Conservation (phyloP, 2,888 invertebrate species). For the Melipona bicolor region DNA sequence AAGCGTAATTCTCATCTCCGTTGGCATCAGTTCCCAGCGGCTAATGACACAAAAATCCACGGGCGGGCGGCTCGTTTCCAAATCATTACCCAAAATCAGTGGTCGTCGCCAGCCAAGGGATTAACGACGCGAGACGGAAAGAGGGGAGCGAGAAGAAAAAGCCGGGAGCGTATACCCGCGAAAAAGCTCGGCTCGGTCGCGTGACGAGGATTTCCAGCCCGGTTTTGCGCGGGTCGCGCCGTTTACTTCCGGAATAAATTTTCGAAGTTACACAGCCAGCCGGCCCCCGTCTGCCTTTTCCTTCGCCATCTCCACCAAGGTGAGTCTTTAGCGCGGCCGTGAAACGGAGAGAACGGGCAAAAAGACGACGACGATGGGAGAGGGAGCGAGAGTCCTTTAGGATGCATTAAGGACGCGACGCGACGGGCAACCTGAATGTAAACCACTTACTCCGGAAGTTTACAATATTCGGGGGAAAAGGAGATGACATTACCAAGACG, state of each 20-base stretch:
- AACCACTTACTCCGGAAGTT: background rate
- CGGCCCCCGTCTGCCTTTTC: slow-evolving; percentile 3
- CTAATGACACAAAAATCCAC: slow-evolving; percentile 39
- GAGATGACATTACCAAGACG: background rate
- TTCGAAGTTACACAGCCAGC: slow-evolving; percentile 45
- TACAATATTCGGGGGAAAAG: background rate
- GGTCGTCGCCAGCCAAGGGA: slow-evolving; percentile 13
- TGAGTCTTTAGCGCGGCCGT: slow-evolving; percentile 32
- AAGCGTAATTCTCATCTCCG: background rate
- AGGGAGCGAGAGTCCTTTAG: background rate
- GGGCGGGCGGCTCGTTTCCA: slow-evolving; percentile 39
- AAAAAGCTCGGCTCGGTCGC: slow-evolving; percentile 20
- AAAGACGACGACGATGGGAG: background rate
- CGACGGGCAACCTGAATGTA: background rate
- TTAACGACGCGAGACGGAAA: slow-evolving; percentile 44
- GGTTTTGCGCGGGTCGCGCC: slow-evolving; percentile 35
- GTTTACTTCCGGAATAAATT: slow-evolving; percentile 59
- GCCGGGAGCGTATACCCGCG: background rate
- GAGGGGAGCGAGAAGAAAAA: background rate
- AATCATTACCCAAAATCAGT: slow-evolving; percentile 55
- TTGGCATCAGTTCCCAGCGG: background rate
- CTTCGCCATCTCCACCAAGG: slow-evolving; percentile 10
- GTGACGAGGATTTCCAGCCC: slow-evolving; percentile 42
- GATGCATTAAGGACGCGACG: slow-evolving; percentile 13
- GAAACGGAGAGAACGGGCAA: background rate